Percentiles rank a stretch among this genome's conserved stretches.
Conservation (phyloP, 1,140 invertebrate species). For the Drosophila pectinifera region DNA sequence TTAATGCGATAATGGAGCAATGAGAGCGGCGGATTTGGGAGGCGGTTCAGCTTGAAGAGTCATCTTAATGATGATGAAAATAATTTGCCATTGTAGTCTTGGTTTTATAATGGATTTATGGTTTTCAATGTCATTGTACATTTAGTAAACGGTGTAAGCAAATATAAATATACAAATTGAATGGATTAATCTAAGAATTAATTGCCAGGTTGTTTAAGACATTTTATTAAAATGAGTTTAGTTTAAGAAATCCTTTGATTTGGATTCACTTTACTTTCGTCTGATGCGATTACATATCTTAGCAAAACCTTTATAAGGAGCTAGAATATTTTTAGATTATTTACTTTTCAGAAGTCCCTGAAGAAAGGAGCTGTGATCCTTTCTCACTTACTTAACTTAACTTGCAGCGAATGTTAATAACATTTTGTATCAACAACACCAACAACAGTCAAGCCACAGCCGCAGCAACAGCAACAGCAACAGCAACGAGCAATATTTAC, state of each 20-base stretch:
- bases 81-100: constrained; percentile 2
- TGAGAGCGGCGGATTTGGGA: constrained; percentile 25
- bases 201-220: no score
- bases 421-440: constrained; percentile 68
- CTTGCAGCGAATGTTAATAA: constrained; percentile 78
- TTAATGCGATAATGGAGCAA: constrained; percentile 52
- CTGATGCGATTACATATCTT: no score
- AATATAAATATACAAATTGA: no score
- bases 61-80: constrained; percentile 27
- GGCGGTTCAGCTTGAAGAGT: constrained; percentile 21
- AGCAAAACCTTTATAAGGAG: no score
- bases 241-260: no score
- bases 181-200: background rate
- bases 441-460: constrained; percentile 21
- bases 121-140: constrained; percentile 1
- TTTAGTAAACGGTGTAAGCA: no score
- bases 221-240: no score
- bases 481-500: constrained; percentile 66
- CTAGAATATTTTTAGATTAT: no score
- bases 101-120: constrained; percentile 4
- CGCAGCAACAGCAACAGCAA: constrained; percentile 12
- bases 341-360: no score
- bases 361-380: background rate
- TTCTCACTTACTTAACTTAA: constrained; percentile 57
- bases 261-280: no score